These are phyloP conservation scores for Maniola jurtina DNA, from an alignment of 1,140 invertebrate genomes.

Conservation along the genomic window DNA sequence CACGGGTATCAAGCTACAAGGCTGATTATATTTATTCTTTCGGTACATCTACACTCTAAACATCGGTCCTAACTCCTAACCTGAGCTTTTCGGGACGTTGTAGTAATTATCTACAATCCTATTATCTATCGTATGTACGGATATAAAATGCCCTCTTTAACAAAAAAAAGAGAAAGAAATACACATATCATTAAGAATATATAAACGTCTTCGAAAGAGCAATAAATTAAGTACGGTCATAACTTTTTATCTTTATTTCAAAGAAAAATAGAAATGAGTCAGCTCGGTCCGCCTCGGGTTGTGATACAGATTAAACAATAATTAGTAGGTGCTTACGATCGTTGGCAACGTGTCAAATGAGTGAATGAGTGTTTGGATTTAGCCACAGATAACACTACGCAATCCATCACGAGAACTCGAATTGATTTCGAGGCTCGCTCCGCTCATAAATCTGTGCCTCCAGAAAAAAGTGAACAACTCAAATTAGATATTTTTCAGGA, in stretches of 20 bases:
- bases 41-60: too few relatives aligned
- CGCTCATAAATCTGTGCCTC: conserved; percentile 22
- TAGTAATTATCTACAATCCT: too few relatives aligned
- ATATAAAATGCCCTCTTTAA: too few relatives aligned
- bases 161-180: too few relatives aligned
- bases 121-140: too few relatives aligned
- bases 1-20: too few relatives aligned
- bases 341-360: conserved; percentile 29
- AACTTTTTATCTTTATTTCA: conserved; percentile 10
- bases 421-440: conserved; percentile 31
- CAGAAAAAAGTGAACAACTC: too few relatives aligned
- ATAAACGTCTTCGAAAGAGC: not conserved
- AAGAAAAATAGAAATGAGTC: conserved; percentile 19
- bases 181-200: not conserved
- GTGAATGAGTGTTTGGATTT: conserved; percentile 30
- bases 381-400: conserved; percentile 36
- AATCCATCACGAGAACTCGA: conserved; percentile 36
- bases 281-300: conserved; percentile 10
- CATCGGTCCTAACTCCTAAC: too few relatives aligned
- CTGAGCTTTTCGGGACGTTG: too few relatives aligned
- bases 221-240: conserved; percentile 5
- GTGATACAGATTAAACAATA: conserved; percentile 32
- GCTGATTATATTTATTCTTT: not conserved
- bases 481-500: too few relatives aligned
- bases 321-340: conserved; percentile 32